phyloP scores from a whole-genome alignment of 2,888 invertebrate genomes.

The Dendrolimus houi region DNA sequence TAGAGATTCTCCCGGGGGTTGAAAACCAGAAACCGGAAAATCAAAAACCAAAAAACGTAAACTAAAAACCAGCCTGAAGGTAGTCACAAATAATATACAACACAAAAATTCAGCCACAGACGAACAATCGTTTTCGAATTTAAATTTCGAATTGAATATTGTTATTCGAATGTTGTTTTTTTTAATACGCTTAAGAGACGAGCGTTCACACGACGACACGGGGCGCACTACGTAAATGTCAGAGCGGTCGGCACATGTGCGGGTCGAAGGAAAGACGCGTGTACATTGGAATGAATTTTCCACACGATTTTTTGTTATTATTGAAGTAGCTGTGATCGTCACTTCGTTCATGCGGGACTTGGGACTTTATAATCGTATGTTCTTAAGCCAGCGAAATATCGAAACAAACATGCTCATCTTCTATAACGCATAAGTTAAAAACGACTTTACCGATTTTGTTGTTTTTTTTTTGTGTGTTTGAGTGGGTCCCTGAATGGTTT shows the following conservation, averaged over 20 bases:
- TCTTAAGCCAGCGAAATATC: no score
- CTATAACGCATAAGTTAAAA: no score
- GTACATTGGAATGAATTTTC: conserved; percentile 36
- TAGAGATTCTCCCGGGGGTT: conserved; percentile 55
- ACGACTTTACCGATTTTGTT: no score
- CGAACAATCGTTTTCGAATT: conserved; percentile 15
- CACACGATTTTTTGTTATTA: conserved; percentile 11
- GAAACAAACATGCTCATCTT: no score
- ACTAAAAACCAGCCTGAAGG: conserved; percentile 6
- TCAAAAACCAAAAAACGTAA: not conserved
- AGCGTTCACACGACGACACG: conserved; percentile 57
- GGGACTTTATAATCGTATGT: no score
- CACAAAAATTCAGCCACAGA: conserved; percentile 34
- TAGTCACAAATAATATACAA: conserved; percentile 9
- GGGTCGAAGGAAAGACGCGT: conserved; percentile 45
- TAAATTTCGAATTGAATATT: conserved; percentile 23
- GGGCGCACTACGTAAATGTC: conserved; percentile 73
- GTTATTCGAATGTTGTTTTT: conserved; percentile 32
- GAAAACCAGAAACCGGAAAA: not conserved
- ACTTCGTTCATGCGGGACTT: no score
- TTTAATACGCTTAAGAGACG: conserved; percentile 32
- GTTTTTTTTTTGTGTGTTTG: no score
- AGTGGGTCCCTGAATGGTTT: no score
- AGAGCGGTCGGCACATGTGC: conserved; percentile 71
- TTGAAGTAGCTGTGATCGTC: no score